Evolutionary conservation across 1,140 invertebrate species (phyloP).

Genomic region (Diorhabda elongata): DNA sequence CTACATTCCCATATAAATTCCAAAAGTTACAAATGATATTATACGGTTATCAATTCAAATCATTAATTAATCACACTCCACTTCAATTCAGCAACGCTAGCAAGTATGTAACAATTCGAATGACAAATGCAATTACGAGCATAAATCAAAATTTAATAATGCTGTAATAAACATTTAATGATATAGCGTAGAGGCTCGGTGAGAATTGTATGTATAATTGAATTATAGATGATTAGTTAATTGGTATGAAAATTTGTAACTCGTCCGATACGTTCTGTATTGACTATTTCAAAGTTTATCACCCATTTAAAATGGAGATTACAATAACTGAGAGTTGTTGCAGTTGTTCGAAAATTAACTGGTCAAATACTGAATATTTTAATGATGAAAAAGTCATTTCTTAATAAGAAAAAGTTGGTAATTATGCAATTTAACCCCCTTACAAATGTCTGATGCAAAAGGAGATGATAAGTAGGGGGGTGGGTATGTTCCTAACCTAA

Average conservation of each 20-base stretch:
- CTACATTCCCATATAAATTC: no score
- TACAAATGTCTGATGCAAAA: no score
- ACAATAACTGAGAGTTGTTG: no score
- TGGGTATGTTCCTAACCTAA: no score
- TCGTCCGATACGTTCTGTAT: not conserved
- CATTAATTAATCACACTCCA: constrained; percentile 37
- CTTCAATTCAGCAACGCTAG: constrained; percentile 36
- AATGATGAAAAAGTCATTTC: no score
- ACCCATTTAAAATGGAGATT: no score
- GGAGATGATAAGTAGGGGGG: no score
- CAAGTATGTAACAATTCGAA: constrained; percentile 43
- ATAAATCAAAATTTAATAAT: constrained; percentile 41
- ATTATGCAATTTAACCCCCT: no score
- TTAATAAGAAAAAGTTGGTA: no score
- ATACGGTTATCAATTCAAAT: constrained; percentile 32
- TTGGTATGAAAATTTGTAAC: constrained; percentile 3
- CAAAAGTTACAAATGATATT: constrained; percentile 7
- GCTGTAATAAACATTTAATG: constrained; percentile 30
- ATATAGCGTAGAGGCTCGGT: constrained; percentile 16
- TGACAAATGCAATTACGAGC: constrained; percentile 40
- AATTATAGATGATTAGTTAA: constrained; percentile 9
- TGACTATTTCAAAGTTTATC: no score
- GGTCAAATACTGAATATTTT: no score
- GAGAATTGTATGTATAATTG: constrained; percentile 5
- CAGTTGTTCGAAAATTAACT: no score